Conservation (phyloP, 2,797 vertebrate species). For the Poecile montanus region DNA sequence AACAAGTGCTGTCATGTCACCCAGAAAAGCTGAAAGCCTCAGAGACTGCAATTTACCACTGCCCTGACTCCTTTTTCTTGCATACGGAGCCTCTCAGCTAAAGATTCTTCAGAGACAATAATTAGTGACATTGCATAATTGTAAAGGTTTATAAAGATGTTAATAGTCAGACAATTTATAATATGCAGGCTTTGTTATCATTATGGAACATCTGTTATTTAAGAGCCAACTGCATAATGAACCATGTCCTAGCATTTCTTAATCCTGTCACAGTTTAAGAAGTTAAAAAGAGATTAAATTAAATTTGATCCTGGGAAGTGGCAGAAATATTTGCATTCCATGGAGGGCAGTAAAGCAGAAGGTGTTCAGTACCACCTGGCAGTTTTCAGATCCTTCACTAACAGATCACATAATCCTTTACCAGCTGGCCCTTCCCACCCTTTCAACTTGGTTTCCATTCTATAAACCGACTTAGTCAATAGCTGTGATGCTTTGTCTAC, state of each 20-base stretch:
- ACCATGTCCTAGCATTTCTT: neutral
- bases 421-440: neutral
- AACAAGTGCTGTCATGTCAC: neutral
- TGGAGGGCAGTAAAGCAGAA: neutral
- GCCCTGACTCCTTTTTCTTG: neutral
- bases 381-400: neutral
- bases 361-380: neutral
- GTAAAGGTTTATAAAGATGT: neutral
- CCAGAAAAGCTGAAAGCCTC: neutral
- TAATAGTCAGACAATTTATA: slow-evolving; percentile 3
- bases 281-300: neutral
- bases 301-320: slow-evolving; percentile 1
- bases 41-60: neutral
- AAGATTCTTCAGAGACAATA: neutral
- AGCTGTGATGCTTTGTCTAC: neutral
- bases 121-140: neutral
- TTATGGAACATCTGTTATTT: slow-evolving; percentile 13
- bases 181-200: neutral
- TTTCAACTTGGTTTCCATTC: neutral
- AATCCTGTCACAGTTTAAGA: neutral
- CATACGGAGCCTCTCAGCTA: neutral
- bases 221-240: neutral
- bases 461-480: neutral
- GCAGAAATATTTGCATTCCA: neutral
- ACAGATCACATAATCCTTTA: neutral